A percentile compares a stretch with the other conserved stretches of the same genome.
phyloP scores from a whole-genome alignment of 2,888 invertebrate species.

The Parnassius smintheus region DNA sequence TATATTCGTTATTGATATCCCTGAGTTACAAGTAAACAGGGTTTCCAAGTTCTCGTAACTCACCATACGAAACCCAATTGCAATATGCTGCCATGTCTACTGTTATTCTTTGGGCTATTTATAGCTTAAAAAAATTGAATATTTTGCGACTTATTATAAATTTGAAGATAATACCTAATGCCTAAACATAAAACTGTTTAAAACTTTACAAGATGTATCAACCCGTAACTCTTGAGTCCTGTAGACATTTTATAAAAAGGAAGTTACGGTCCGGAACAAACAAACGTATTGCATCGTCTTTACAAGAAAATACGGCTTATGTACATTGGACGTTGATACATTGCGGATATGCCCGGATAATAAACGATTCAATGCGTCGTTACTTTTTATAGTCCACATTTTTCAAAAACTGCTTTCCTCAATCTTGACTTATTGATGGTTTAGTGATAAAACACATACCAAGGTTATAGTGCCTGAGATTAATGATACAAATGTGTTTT shows the following conservation, averaged over 20 bases:
- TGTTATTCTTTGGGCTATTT: too few species aligned
- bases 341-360: slow-evolving; percentile 45
- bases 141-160: too few species aligned
- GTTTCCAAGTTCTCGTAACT: too few species aligned
- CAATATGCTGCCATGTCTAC: too few species aligned
- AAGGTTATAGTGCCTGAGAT: too few species aligned
- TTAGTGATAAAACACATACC: slow-evolving; percentile 3
- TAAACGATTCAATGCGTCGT: slow-evolving; percentile 31
- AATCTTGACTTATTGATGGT: slow-evolving; percentile 21
- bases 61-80: too few species aligned
- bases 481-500: too few species aligned
- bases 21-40: too few species aligned
- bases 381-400: slow-evolving; percentile 27
- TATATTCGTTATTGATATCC: too few species aligned
- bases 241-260: slow-evolving; percentile 64
- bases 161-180: too few species aligned
- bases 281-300: slow-evolving; percentile 64
- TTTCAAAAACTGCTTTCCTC: slow-evolving; percentile 21
- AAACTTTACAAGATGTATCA: slow-evolving; percentile 54
- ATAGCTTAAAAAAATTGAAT: too few species aligned
- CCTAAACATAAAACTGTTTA: slow-evolving; percentile 35
- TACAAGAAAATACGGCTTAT: slow-evolving; percentile 53
- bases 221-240: slow-evolving; percentile 49
- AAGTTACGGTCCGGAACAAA: slow-evolving; percentile 65
- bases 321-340: slow-evolving; percentile 47